Percentiles rank a stretch among this genome's conserved stretches.
phyloP scores from a whole-genome alignment of 2,797 vertebrate species.

The Strix occidentalis region DNA sequence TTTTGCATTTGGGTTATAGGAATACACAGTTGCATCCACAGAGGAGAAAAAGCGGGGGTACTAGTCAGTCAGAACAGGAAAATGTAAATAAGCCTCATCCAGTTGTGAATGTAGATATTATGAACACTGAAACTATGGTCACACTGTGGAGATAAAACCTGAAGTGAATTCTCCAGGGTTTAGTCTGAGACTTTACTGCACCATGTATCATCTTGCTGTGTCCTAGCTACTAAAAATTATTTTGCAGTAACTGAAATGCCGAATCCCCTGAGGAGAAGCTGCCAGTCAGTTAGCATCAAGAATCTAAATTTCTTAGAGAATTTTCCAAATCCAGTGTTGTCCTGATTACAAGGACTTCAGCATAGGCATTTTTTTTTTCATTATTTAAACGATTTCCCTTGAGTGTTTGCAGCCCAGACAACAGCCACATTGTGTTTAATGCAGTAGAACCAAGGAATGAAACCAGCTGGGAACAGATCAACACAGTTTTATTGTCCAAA shows the following conservation, averaged over 20 bases:
- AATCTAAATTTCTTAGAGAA: constrained; percentile 13
- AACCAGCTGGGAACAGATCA: constrained; percentile 29
- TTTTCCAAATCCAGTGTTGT: not conserved
- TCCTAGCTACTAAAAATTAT: not conserved
- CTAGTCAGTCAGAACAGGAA: not conserved
- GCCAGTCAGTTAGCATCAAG: not conserved
- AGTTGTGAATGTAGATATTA: not conserved
- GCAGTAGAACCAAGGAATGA: constrained; percentile 48
- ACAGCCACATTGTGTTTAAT: constrained; percentile 45
- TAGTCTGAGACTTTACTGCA: constrained; percentile 2
- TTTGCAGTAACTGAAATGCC: not conserved
- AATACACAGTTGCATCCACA: not conserved
- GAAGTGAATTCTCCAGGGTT: constrained; percentile 30
- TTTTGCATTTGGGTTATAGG: not conserved
- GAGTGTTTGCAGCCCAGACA: constrained; percentile 34
- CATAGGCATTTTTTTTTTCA: not conserved
- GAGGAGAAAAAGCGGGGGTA: not conserved
- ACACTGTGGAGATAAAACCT: not conserved
- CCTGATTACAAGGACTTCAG: not conserved
- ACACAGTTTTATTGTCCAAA: constrained; percentile 28
- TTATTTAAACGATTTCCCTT: constrained; percentile 34
- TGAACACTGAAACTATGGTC: not conserved
- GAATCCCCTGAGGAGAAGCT: not conserved
- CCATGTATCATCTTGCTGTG: not conserved
- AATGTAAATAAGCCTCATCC: constrained; percentile 30